Conservation (phyloP, 2,888 invertebrate genomes). For the Diogma glabrata region DNA sequence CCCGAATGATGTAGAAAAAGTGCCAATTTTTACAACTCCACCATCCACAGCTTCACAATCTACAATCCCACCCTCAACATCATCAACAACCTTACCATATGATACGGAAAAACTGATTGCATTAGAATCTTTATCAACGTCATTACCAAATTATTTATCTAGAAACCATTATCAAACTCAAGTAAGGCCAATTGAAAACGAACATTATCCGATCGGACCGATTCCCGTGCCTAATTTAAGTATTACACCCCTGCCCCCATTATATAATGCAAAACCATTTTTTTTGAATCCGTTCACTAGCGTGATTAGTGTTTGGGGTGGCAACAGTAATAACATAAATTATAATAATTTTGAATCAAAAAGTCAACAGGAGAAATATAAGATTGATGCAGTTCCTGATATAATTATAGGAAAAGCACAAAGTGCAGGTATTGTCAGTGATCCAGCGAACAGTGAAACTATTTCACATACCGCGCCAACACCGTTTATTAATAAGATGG, state of each 20-base stretch:
- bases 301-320: no score
- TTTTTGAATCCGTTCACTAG: neutral
- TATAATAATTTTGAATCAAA: constrained; percentile 6
- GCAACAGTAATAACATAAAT: no score
- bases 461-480: constrained; percentile 6
- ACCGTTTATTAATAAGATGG: constrained; percentile 6
- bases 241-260: constrained; percentile 46
- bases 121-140: constrained; percentile 4
- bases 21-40: constrained; percentile 1
- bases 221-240: constrained; percentile 55
- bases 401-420: neutral
- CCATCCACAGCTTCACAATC: neutral
- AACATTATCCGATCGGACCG: constrained; percentile 30
- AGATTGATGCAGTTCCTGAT: neutral
- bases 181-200: constrained; percentile 13
- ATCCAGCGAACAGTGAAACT: neutral
- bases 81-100: constrained; percentile 1
- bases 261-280: constrained; percentile 48
- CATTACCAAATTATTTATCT: neutral
- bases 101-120: constrained; percentile 7
- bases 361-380: constrained; percentile 5
- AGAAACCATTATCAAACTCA: constrained; percentile 12
- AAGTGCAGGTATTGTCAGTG: neutral
- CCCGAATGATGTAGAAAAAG: constrained; percentile 4
- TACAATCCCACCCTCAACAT: neutral